Evolutionary conservation across 2,113 vertebrate genomes (phyloP).

Genomic region (Monarcha castaneiventris): DNA sequence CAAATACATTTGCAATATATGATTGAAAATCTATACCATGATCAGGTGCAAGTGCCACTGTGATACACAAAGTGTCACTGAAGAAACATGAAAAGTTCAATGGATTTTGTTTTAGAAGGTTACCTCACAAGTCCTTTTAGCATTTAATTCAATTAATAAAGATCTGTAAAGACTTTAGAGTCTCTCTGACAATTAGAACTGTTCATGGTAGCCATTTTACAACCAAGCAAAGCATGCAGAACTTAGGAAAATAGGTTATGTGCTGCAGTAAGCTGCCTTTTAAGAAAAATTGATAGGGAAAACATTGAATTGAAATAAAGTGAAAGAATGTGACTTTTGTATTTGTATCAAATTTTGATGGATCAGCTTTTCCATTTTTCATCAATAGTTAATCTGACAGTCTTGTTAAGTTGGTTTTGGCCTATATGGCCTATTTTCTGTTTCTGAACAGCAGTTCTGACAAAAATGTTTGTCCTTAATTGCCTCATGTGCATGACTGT

Average conservation of each 20-base stretch:
- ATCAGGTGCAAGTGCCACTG: fast-evolving
- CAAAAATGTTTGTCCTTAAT: not conserved
- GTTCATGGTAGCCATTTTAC: not conserved
- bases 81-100: not conserved
- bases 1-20: not conserved
- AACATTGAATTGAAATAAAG: not conserved
- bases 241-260: not conserved
- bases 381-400: not conserved
- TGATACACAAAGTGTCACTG: not conserved
- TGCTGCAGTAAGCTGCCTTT: not conserved
- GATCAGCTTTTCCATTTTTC: not conserved
- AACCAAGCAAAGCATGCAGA: not conserved
- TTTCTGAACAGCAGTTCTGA: not conserved
- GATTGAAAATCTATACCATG: not conserved
- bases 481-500: not conserved
- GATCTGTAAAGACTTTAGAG: not conserved
- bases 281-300: not conserved
- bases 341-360: not conserved
- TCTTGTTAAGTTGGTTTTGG: not conserved
- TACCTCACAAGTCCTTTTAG: not conserved
- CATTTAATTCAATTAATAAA: not conserved
- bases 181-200: not conserved
- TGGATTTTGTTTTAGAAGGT: not conserved
- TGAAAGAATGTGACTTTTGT: not conserved
- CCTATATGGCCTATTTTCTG: not conserved